Evolutionary conservation across 1,140 invertebrate genomes (phyloP).

Genomic region (Listronotus bonariensis): DNA sequence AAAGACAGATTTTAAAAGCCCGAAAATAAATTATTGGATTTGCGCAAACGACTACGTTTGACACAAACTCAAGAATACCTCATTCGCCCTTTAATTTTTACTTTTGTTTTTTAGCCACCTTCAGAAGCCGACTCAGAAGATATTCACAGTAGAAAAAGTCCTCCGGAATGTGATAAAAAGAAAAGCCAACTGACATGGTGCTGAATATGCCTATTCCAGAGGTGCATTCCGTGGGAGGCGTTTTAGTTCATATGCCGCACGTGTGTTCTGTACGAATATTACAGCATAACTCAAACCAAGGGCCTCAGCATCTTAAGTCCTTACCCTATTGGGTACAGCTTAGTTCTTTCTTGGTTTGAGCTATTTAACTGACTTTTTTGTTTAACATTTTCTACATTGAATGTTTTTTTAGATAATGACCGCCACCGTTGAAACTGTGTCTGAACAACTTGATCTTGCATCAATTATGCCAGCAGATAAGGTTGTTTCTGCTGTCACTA

Average conservation of each 20-base stretch:
- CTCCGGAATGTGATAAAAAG: slow-evolving; percentile 70
- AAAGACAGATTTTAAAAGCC: too few relatives aligned
- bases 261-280: slow-evolving; percentile 68
- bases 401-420: slow-evolving; percentile 80
- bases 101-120: slow-evolving; percentile 57
- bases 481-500: slow-evolving; percentile 78
- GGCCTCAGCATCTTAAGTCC: slow-evolving; percentile 20
- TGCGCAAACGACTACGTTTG: too few relatives aligned
- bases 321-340: slow-evolving; percentile 23
- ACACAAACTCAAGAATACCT: too few relatives aligned
- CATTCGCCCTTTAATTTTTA: background rate
- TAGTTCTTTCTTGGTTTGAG: slow-evolving; percentile 41
- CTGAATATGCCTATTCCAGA: slow-evolving; percentile 69
- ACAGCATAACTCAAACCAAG: slow-evolving; percentile 47
- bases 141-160: slow-evolving; percentile 64
- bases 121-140: slow-evolving; percentile 65
- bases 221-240: slow-evolving; percentile 77
- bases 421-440: slow-evolving; percentile 89
- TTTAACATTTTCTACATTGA: slow-evolving; percentile 8
- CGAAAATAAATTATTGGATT: too few relatives aligned
- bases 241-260: slow-evolving; percentile 88
- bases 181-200: slow-evolving; percentile 66
- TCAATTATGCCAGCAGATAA: slow-evolving; percentile 82
- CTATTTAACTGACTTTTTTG: slow-evolving; percentile 10
- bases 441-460: slow-evolving; percentile 83